Evolutionary conservation across 2,797 vertebrate species (phyloP).

Genomic region (Enteromius afrohamiltoni): DNA sequence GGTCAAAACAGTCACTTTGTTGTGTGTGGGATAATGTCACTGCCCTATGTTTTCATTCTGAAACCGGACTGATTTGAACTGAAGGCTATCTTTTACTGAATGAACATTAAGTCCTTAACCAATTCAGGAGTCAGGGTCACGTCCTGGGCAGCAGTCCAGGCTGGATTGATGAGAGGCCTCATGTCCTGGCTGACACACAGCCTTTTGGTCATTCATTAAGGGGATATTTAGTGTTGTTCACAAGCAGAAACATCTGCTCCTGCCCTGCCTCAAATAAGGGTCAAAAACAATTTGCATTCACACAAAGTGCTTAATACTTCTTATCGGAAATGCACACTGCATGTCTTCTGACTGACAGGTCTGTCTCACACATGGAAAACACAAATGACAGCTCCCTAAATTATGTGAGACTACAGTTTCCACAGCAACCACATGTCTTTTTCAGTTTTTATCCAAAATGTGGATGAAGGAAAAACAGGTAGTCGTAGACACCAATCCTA

Average conservation of each 20-base stretch:
- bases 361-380: slow-evolving; percentile 14
- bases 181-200: slow-evolving; percentile 15
- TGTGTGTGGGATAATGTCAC: background rate
- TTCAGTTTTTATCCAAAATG: slow-evolving; percentile 35
- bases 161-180: background rate
- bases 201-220: slow-evolving; percentile 34
- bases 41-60: background rate
- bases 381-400: slow-evolving; percentile 31
- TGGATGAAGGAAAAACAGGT: slow-evolving; percentile 2
- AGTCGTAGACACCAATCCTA: background rate
- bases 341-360: slow-evolving; percentile 37
- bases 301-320: background rate
- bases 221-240: slow-evolving; percentile 17
- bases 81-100: background rate
- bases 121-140: slow-evolving; percentile 9
- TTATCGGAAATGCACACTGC: slow-evolving; percentile 24
- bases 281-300: slow-evolving; percentile 39
- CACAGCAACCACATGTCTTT: slow-evolving; percentile 55
- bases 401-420: slow-evolving; percentile 46
- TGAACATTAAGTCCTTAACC: background rate
- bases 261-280: slow-evolving; percentile 9
- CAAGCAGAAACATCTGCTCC: slow-evolving; percentile 47
- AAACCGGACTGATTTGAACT: background rate
- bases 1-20: background rate
- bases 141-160: background rate